These are phyloP conservation scores for Sebastes trivittatus DNA, from an alignment of 2,797 vertebrate species.

Conservation along the genomic window DNA sequence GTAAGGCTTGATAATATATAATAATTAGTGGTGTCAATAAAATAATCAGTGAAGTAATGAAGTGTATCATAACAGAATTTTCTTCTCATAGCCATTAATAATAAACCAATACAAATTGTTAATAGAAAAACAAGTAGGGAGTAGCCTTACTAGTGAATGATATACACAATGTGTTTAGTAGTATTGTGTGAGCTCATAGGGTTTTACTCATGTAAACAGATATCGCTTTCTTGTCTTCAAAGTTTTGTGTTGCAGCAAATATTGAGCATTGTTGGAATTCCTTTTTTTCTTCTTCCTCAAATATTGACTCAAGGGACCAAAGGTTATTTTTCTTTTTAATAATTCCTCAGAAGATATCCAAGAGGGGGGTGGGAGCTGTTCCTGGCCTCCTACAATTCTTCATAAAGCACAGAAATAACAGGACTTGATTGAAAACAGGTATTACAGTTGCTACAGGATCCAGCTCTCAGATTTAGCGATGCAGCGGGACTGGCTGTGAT, in stretches of 20 bases:
- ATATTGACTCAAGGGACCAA: constrained; percentile 52
- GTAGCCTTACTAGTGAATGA: neutral
- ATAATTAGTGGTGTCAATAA: neutral
- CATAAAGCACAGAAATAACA: constrained; percentile 16
- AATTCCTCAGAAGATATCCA: constrained; percentile 34
- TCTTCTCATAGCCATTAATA: neutral
- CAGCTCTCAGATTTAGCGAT: neutral
- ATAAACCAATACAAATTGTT: neutral
- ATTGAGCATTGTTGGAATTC: constrained; percentile 49
- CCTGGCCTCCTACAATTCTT: neutral
- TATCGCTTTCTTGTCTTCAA: constrained; percentile 16
- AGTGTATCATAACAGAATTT: neutral
- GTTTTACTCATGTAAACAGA: neutral
- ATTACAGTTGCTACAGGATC: constrained; percentile 1
- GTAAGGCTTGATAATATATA: neutral
- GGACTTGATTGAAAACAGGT: constrained; percentile 20
- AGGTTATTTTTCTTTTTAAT: constrained; percentile 47
- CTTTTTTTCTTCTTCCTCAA: constrained; percentile 36
- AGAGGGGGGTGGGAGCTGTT: constrained; percentile 9
- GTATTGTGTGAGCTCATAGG: neutral
- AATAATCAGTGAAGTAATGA: neutral
- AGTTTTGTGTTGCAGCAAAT: constrained; percentile 13
- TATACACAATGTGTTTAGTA: neutral
- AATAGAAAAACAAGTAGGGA: neutral
- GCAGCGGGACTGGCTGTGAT: neutral